A percentile compares a stretch with the other conserved stretches of the same genome.
Evolutionary conservation across 2,797 vertebrate species (phyloP).

Genomic region (Myiothlypis chrysogaster): DNA sequence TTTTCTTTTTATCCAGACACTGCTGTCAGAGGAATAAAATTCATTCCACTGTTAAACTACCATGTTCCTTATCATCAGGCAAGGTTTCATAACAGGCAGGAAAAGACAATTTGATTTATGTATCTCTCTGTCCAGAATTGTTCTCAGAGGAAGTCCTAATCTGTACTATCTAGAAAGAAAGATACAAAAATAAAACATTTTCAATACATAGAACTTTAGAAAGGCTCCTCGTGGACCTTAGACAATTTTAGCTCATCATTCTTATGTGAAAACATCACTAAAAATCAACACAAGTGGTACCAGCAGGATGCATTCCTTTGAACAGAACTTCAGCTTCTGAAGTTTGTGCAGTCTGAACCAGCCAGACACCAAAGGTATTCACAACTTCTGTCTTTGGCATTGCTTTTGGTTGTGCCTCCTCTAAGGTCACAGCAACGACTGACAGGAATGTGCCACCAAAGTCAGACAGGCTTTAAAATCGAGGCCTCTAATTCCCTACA

Average conservation of each 20-base stretch:
- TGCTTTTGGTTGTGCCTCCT: neutral
- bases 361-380: neutral
- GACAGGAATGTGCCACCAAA: fast-evolving
- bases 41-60: neutral
- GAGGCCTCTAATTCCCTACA: neutral
- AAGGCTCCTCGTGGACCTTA: neutral
- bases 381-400: neutral
- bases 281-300: neutral
- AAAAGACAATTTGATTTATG: neutral
- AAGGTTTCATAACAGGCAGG: neutral
- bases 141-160: neutral
- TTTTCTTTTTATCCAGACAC: neutral
- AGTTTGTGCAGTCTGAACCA: neutral
- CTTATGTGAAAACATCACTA: neutral
- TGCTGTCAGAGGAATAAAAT: neutral
- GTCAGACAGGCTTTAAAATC: neutral
- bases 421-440: neutral
- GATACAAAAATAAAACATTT: neutral
- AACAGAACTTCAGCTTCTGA: neutral
- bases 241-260: neutral
- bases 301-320: neutral
- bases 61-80: neutral
- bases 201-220: neutral
- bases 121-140: neutral
- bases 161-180: neutral